A percentile compares a stretch with the other conserved stretches of the same genome.
Conservation (phyloP, 2,113 vertebrate genomes). For the Thryonomys swinderianus region DNA sequence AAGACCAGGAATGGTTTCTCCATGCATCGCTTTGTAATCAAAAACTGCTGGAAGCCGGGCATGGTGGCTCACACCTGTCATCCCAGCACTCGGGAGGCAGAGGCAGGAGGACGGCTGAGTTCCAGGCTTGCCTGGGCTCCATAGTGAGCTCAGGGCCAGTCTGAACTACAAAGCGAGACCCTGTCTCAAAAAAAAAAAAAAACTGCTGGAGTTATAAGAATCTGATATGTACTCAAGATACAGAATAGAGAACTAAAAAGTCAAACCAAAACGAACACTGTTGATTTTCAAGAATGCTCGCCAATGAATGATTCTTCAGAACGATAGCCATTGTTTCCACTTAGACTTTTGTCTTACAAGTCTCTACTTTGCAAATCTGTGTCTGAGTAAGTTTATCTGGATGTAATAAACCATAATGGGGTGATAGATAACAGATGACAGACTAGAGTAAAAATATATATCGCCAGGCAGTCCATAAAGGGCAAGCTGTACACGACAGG, state of each 20-base stretch:
- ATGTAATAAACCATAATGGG: conserved; percentile 13
- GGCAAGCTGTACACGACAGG: neutral
- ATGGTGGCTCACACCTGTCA: too few species aligned
- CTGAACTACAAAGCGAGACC: too few species aligned
- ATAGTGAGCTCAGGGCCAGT: too few species aligned
- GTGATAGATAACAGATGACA: neutral
- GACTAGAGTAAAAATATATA: neutral
- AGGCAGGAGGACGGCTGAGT: too few species aligned
- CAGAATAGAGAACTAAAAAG: conserved; percentile 15
- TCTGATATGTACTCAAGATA: neutral
- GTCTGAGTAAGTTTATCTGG: neutral
- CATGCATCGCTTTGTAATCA: neutral
- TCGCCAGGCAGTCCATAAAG: neutral
- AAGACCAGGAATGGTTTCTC: neutral
- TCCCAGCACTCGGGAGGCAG: too few species aligned
- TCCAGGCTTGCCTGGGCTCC: too few species aligned
- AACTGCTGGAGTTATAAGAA: conserved; percentile 11
- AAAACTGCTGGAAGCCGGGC: neutral
- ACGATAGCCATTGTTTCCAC: neutral
- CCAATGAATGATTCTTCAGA: neutral
- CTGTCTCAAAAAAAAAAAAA: too few species aligned
- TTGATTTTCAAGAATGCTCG: neutral
- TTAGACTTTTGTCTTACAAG: neutral
- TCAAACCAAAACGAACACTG: conserved; percentile 16
- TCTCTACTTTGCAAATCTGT: neutral